Percentiles rank a stretch among this genome's conserved stretches.
These are phyloP conservation scores for Acrossocheilus fasciatus DNA, from an alignment of 2,797 vertebrate species.

Conservation along the genomic window DNA sequence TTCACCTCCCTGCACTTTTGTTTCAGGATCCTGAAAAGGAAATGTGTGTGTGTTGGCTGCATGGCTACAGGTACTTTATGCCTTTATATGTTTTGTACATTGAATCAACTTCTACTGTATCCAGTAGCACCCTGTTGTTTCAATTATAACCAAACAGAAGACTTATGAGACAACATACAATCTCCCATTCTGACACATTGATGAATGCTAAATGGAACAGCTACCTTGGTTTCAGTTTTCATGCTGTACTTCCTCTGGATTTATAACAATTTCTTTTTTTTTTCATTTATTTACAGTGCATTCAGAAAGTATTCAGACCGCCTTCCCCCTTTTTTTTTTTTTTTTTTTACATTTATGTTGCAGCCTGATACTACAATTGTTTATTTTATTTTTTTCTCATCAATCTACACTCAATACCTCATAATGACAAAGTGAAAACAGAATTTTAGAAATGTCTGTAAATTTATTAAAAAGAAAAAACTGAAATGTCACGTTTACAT, in stretches of 20 bases:
- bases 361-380: no score
- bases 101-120: not conserved
- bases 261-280: not conserved
- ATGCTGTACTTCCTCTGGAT: not conserved
- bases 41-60: not conserved
- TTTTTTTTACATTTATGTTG: no score
- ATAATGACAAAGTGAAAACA: no score
- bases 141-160: not conserved
- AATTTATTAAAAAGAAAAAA: no score
- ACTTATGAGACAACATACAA: not conserved
- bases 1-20: slow-evolving; percentile 28
- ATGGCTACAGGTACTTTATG: not conserved
- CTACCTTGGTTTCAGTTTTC: not conserved
- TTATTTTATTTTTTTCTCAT: no score
- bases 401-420: no score
- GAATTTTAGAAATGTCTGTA: no score
- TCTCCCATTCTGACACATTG: no score
- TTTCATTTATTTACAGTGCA: no score
- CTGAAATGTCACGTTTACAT: no score
- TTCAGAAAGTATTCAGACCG: no score
- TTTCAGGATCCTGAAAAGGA: slow-evolving; percentile 4
- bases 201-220: not conserved
- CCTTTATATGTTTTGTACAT: slow-evolving; percentile 1
- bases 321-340: no score
- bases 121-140: not conserved